Percentiles rank a stretch among this genome's conserved stretches.
phyloP scores from a whole-genome alignment of 2,888 invertebrate genomes.

The Oasisia sp. region DNA sequence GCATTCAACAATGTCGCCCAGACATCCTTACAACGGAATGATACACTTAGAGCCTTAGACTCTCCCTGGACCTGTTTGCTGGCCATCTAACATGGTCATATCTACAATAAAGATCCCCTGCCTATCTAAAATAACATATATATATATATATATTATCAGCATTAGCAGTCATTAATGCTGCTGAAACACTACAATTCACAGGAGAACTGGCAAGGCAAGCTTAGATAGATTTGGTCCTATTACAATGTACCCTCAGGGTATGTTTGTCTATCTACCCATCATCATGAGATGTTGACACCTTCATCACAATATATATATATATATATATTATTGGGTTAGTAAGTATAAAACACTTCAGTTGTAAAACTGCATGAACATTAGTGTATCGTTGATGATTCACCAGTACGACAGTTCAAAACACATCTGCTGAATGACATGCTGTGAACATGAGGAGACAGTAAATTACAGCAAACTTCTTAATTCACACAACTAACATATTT shows the following conservation, averaged over 20 bases:
- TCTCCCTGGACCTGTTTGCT: not conserved
- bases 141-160: too few relatives aligned
- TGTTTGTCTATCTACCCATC: not conserved
- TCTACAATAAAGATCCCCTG: not conserved
- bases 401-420: not conserved
- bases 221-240: not conserved
- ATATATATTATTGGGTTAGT: not conserved
- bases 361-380: not conserved
- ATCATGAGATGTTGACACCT: too few relatives aligned
- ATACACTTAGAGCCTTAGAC: not conserved
- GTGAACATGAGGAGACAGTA: too few relatives aligned
- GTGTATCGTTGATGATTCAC: not conserved
- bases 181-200: not conserved
- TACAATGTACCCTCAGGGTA: not conserved
- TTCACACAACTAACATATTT: too few relatives aligned
- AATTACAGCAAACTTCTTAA: too few relatives aligned
- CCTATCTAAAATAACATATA: not conserved
- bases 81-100: not conserved
- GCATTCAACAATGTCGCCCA: not conserved
- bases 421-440: not conserved
- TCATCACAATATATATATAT: too few relatives aligned
- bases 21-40: not conserved
- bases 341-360: not conserved
- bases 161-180: not conserved
- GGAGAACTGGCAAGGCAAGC: not conserved